Conservation (phyloP, 1,140 invertebrate species). For the Phocides pigmalion region DNA sequence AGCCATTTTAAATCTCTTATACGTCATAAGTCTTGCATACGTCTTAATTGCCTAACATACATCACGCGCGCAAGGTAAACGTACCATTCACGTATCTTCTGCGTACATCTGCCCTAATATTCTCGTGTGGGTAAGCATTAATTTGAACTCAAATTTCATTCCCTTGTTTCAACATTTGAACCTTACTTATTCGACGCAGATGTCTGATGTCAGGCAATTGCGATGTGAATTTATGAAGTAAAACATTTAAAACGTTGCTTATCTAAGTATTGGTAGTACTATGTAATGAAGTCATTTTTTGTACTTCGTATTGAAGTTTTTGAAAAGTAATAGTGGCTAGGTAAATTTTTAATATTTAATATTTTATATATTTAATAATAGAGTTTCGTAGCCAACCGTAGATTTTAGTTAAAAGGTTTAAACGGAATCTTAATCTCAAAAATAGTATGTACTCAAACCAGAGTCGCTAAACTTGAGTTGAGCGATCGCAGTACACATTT, state of each 20-base stretch:
- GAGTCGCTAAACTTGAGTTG: too few species aligned
- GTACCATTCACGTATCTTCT: constrained; percentile 55
- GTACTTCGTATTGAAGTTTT: too few species aligned
- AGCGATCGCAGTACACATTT: too few species aligned
- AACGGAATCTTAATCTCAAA: too few species aligned
- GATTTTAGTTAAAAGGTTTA: too few species aligned
- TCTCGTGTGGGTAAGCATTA: constrained; percentile 64
- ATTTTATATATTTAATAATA: too few species aligned
- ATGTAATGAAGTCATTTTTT: too few species aligned
- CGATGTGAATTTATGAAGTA: constrained; percentile 2
- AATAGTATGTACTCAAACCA: too few species aligned
- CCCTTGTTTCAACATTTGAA: constrained; percentile 73
- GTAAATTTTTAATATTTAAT: too few species aligned
- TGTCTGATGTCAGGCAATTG: constrained; percentile 29
- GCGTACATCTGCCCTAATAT: constrained; percentile 61
- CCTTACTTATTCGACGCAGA: constrained; percentile 63
- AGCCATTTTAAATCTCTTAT: constrained; percentile 11
- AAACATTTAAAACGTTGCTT: not conserved
- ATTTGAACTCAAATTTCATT: constrained; percentile 75
- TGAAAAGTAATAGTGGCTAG: too few species aligned
- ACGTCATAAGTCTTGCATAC: constrained; percentile 37
- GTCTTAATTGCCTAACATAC: constrained; percentile 64
- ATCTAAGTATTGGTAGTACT: too few species aligned
- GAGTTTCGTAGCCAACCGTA: too few species aligned
- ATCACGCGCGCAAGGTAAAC: constrained; percentile 57